Evolutionary conservation across 2,797 vertebrate genomes (phyloP), one percentile per base, ranked within the genome.

Genomic region (Danio jaintianensis): DNA sequence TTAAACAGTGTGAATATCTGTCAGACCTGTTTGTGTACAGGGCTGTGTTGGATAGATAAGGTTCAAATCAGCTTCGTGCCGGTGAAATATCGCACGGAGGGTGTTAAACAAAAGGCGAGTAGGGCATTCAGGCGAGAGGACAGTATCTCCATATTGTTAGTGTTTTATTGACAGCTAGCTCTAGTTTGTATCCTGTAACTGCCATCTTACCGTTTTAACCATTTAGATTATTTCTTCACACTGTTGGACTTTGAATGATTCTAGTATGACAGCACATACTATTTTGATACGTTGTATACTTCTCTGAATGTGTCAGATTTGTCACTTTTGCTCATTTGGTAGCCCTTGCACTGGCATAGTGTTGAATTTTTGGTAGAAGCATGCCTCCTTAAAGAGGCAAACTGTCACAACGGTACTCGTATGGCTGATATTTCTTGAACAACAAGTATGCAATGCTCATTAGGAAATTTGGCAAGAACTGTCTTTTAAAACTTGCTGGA

Each of bases 81-180:
- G 48, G 78, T 8, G 55, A 12, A 66, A 58, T 58, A 56, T 66
- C 16, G 43, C 22, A 73, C 22, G 18, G 20, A 62, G 59, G 69
- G 50, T 48, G 78, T 73, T 56, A 66, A 80, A 80, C 78, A 80
- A 80, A 73, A 80, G 78, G 78, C 78, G 56, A 70, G 58, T 38
- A 16, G 77, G 70, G 66, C 69, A 18, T 40, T 78, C 48, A 38
- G 52, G 38, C 56, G 56, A 79, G 43, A 61, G 67, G 66, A 62
- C 55, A 7, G 45, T 42, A 13, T 79, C 18, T 62, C 66, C 66
- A 66, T 66, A 55, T 66, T 76, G 47, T 66, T 52, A 42, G 43
- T 70, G 53, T 62, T 75, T 73, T 62, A n/a, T 62, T 79, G 67
- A 79, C 18, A 18, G 16, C 6, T 11, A 53, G 63, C 12, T 68